These are phyloP conservation scores for Coregonus ussuriensis DNA, from an alignment of 2,797 vertebrate species.

Conservation along the genomic window DNA sequence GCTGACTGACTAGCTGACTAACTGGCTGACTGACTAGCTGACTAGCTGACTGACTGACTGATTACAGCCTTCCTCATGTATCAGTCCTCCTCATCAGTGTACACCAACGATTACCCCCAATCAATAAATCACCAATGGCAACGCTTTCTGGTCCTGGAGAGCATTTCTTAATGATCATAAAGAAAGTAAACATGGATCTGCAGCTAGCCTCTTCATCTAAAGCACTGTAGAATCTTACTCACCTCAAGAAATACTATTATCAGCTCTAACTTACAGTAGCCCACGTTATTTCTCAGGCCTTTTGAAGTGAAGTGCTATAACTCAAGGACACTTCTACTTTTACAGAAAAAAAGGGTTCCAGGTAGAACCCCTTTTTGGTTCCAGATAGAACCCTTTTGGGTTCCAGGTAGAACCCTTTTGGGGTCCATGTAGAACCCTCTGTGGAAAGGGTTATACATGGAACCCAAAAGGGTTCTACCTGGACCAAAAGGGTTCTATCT, in stretches of 20 bases:
- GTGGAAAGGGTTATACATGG: too few species aligned
- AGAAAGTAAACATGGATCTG: conserved; percentile 66
- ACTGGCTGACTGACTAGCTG: too few species aligned
- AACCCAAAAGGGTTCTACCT: too few species aligned
- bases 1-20: too few species aligned
- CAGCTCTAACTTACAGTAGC: conserved; percentile 23
- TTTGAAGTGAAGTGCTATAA: conserved; percentile 35
- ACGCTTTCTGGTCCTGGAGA: conserved; percentile 59
- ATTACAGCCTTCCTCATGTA: conserved; percentile 59
- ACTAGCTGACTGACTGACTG: too few species aligned
- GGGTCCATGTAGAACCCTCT: too few species aligned
- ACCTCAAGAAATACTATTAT: conserved; percentile 17
- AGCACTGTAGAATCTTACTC: conserved; percentile 35
- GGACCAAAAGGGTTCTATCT: too few species aligned
- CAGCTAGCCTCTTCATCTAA: conserved; percentile 34
- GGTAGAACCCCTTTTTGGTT: too few species aligned
- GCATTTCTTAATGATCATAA: conserved; percentile 71
- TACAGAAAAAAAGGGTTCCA: background rate
- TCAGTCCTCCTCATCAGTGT: conserved; percentile 71
- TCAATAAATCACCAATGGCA: conserved; percentile 70
- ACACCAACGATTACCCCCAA: conserved; percentile 64
- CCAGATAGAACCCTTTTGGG: too few species aligned
- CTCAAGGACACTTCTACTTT: conserved; percentile 11
- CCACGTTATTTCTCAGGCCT: background rate
- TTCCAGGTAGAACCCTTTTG: too few species aligned